Evolutionary conservation across 2,888 invertebrate species (phyloP), one percentile per base, ranked within the genome.

Genomic region (Anthrax anthrax): DNA sequence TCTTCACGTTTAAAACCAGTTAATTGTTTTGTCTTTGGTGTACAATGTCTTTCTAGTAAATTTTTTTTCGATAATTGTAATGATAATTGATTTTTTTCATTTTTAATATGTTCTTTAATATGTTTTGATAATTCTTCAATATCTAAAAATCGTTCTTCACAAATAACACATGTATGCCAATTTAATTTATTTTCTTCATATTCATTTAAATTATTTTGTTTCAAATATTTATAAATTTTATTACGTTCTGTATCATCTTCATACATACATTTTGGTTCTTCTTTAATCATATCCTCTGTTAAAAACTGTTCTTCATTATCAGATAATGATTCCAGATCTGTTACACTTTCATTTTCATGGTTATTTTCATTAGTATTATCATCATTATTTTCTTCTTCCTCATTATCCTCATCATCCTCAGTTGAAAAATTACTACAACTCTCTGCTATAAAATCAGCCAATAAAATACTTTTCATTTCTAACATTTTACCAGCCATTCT

Each of bases 91-190:
- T 37, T 16, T 16, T 32, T 42, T 42, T 46, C 34, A 3, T 38
- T 48, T 19, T 45, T 50, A 6, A 50, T 47, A 19, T 50, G 50
- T 3, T 34, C 39, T 36, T 50, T 46, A 12, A 50, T 48, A 23
- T 50, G 50, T 2, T 42, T 6, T 8, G 48, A 48, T 9, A 50
- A 18, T 17, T 48, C 44, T 4, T 46, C 48, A 37, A 50, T 39
- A 18, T 27, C 46, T 4, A 48, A 39, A 29, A 50, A 50, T n/a
- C 48, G 29, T 39, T 50, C 46, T 16, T 50, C 50, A 27, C 50
- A 50, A 19, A 50, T 46, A 39, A 50, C 46, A 29, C 50, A 50
- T n/a, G 43, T 50, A 23, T 50, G 47, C 50, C 50, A 50, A 13
- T 43, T 32, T 27, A 50, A 40, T 38, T 50, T 46, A 19, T 41